Base-by-base conservation (phyloP, 2,113 vertebrate genomes). In the Stictonetta naevosa region DNA sequence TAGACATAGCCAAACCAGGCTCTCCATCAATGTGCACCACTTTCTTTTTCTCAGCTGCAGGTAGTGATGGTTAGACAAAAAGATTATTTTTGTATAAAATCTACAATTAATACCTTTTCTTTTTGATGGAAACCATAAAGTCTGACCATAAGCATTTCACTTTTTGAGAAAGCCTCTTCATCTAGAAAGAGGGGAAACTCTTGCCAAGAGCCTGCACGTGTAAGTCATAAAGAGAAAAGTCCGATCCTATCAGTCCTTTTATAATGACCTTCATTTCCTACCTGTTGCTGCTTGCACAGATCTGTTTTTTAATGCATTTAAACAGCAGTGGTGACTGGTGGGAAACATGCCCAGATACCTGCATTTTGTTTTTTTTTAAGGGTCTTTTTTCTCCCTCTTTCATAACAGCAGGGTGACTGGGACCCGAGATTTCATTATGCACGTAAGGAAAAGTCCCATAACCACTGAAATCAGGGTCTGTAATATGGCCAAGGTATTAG, bases 191-290 rank as follows among this genome's bases (percentile, higher is more conserved):
- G 60, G 15, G 63, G 38, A 67, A 81, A 42, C 33, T 81, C 44
- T 67, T 60, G 46, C 18, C 33, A 74, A 78, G 26, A 78, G 8
- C 9, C 14, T 59, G 29, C 18, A 53, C 6, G 1, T 33, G 8
- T 58, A 84, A 83, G n/a, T 66, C 7, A 31, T 48, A 72, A 74
- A 86, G 42, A 73, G 73, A 85, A 91, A 86, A 36, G 46, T 69
- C 14, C 36, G 36, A 94, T 80, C 17, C 31, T 66, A 42, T 73
- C 55, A 69, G 10, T 71, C 17, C 25, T 77, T 83, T 36, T n/a
- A 29, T 38, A 93, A 66, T 13, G 17, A 5, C 18, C 38, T 83
- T 78, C 15, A 50, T 81, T 93, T 88, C 64, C 62, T 74, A 84
- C 36, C 29, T 72, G 42, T 60, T 64, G 38, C 31, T 90, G 26